phyloP scores from a whole-genome alignment of 2,113 vertebrate species.

The Bothrops jararaca region DNA sequence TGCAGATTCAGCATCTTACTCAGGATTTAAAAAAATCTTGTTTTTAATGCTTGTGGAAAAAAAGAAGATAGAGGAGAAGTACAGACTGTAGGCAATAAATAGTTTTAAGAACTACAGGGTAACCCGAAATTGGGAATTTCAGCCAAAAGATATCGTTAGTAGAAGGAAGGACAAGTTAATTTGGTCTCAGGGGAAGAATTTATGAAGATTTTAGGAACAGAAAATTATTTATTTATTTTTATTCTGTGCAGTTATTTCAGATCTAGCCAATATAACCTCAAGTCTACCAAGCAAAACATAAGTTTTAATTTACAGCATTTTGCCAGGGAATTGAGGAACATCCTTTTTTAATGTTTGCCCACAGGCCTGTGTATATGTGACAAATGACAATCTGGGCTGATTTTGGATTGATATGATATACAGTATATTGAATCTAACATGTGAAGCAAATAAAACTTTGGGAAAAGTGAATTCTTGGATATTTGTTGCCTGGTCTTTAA shows the following conservation, averaged over 20 bases:
- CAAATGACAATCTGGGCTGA: not conserved
- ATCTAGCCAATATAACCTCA: not conserved
- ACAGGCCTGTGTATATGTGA: not conserved
- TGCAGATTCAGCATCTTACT: not conserved
- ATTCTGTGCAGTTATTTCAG: not conserved
- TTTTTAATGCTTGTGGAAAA: not conserved
- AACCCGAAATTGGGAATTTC: slow-evolving; percentile 23
- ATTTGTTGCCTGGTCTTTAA: not conserved
- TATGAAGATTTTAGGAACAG: not conserved
- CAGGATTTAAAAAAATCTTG: not conserved
- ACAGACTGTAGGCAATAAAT: not conserved
- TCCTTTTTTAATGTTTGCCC: not conserved
- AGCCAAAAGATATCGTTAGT: not conserved
- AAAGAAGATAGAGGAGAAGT: not conserved
- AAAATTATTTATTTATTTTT: not conserved
- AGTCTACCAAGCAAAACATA: not conserved
- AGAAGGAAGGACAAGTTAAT: not conserved
- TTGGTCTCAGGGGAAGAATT: not conserved
- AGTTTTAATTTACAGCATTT: not conserved
- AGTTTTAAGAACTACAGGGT: not conserved
- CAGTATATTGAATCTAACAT: not conserved
- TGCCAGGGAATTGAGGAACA: not conserved
- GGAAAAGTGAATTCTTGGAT: not conserved
- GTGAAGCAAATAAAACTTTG: not conserved
- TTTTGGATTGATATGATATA: not conserved